These are phyloP conservation scores for Lymantria monacha DNA, from an alignment of 2,888 invertebrate species.

Conservation along the genomic window DNA sequence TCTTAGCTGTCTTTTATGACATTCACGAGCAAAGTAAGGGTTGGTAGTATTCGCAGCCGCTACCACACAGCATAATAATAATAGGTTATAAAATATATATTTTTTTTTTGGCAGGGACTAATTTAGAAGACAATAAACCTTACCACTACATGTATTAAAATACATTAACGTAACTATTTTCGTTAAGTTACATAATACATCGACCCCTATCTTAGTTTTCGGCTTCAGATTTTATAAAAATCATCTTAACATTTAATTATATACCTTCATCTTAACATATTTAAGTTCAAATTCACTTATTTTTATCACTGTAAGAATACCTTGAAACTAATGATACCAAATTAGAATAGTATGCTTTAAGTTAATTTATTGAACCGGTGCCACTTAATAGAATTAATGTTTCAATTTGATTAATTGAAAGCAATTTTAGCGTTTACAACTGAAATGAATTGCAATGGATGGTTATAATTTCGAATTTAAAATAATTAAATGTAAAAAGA, in stretches of 20 bases:
- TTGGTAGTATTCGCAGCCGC: too few relatives aligned
- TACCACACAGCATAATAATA: too few relatives aligned
- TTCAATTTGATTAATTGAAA: conserved; percentile 43
- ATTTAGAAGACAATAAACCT: not conserved
- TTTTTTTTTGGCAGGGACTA: not conserved
- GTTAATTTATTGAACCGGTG: conserved; percentile 34
- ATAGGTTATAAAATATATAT: not conserved
- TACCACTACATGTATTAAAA: conserved; percentile 5
- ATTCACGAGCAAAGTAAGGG: too few relatives aligned
- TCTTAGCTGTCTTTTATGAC: too few relatives aligned
- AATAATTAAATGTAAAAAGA: conserved; percentile 25
- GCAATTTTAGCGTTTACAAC: conserved; percentile 34
- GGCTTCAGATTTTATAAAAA: conserved; percentile 14
- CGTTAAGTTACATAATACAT: conserved; percentile 10
- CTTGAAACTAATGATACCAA: conserved; percentile 31
- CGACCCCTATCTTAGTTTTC: conserved; percentile 11
- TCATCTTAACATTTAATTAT: not conserved
- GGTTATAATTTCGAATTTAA: conserved; percentile 26
- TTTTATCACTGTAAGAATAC: conserved; percentile 8
- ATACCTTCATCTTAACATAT: not conserved
- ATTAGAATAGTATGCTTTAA: conserved; percentile 41
- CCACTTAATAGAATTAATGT: conserved; percentile 42
- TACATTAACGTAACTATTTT: conserved; percentile 9
- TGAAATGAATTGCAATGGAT: conserved; percentile 32
- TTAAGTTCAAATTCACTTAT: conserved; percentile 17